A percentile compares a stretch with the other conserved stretches of the same genome.
Evolutionary conservation across 2,797 vertebrate species (phyloP).

Genomic region (Tarsius wallacei): DNA sequence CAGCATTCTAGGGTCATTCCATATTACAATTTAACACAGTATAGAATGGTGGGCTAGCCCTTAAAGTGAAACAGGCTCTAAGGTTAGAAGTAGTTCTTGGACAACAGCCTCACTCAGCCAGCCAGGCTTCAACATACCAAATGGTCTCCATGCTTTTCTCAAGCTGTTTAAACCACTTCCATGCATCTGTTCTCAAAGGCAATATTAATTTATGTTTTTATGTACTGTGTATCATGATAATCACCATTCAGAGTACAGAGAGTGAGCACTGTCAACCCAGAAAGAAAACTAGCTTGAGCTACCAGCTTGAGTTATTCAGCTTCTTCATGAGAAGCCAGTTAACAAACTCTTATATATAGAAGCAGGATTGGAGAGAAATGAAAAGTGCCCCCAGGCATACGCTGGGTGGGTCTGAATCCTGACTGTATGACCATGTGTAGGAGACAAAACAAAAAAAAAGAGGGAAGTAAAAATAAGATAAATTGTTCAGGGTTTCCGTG

Average conservation of each 20-base stretch:
- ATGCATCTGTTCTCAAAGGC: not conserved
- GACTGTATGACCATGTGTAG: not conserved
- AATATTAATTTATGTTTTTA: not conserved
- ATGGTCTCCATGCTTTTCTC: not conserved
- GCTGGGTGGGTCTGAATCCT: not conserved
- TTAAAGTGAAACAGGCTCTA: not conserved
- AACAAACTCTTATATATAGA: not conserved
- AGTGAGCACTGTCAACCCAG: not conserved
- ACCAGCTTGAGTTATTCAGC: not conserved
- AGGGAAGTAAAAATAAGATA: not conserved
- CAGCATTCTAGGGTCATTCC: not conserved
- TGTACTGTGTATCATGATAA: not conserved
- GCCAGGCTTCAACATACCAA: not conserved
- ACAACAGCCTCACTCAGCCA: not conserved
- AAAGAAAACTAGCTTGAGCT: not conserved
- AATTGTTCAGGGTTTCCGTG: not conserved
- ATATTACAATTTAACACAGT: not conserved
- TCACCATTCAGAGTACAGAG: not conserved
- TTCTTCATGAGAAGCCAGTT: not conserved
- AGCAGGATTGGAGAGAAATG: not conserved
- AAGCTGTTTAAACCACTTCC: not conserved
- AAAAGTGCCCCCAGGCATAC: fast-evolving
- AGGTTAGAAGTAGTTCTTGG: not conserved
- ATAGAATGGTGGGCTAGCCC: not conserved
- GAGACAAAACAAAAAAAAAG: not conserved